Base-by-base conservation (phyloP, 2,113 vertebrate species). In the Corythornis vintsioides region DNA sequence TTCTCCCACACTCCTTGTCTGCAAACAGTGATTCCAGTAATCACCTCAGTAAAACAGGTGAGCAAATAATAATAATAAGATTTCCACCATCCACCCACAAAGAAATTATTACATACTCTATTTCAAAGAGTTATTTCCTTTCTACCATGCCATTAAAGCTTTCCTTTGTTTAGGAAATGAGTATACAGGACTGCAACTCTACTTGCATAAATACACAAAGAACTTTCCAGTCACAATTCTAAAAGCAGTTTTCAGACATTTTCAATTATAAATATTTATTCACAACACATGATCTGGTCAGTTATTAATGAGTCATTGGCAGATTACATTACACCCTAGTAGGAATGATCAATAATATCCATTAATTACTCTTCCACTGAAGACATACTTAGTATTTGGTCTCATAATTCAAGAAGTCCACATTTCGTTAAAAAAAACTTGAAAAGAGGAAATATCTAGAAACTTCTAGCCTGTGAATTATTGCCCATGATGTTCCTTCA, bases 21-120 rank as follows among this genome's bases (percentile, higher is more conserved):
- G 71, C 64, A 83, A 74, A 56, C 2, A 1, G 21, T 40, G 20
- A 28, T 73, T 85, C 38, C 52, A 89, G 67, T 86, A 80, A 93
- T 73, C 42, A 60, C 33, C 56, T 90, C 66, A 52, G 82, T 47
- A 95, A 77, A 89, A 73, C 72, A 91, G 90, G 76, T 94, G 88
- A 86, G 22, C 57, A 89, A 92, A 91, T 45, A 96, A 47, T 52
- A 96, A 47, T 52, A 74, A 47, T 10, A 52, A 43, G 60, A 61
- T 40, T 50, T 50, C 48, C 48, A 13, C 22, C 11, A 21, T 22
- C 48, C 45, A 19, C 22, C 22, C 9, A 18, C 1, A 0, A 75
- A 84, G 47, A 91, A 93, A 63, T 67, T 9, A 21, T 83, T 74
- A 52, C 11, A 22, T 24, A 38, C 10, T 52, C 26, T 81, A 63